A percentile compares a stretch with the other conserved stretches of the same genome.
Evolutionary conservation across 2,113 vertebrate species (phyloP).

Genomic region (Microcebus murinus): DNA sequence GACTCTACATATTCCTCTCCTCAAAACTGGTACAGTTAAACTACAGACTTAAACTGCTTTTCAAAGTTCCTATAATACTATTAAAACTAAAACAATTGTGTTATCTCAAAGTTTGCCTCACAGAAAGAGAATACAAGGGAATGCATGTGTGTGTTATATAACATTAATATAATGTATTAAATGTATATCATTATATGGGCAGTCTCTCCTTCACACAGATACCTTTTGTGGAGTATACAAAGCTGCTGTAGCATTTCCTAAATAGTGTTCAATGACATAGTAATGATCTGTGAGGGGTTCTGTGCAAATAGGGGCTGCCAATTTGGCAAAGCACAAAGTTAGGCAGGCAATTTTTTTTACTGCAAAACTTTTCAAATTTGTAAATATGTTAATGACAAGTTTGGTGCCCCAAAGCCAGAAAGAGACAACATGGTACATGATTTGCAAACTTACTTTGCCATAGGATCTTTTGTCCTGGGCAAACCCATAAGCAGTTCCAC

Average conservation of each 20-base stretch:
- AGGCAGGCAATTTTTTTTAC: not conserved
- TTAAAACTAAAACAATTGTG: conserved; percentile 47
- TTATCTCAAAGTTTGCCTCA: not conserved
- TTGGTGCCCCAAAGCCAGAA: not conserved
- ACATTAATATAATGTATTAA: not conserved
- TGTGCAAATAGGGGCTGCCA: not conserved
- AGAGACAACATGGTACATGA: not conserved
- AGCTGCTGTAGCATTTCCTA: not conserved
- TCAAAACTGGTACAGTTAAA: conserved; percentile 21
- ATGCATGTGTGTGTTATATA: not conserved
- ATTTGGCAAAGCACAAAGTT: not conserved
- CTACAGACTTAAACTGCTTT: not conserved
- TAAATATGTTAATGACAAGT: conserved; percentile 2
- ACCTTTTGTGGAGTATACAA: not conserved
- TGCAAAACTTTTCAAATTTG: not conserved
- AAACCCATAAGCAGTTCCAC: not conserved
- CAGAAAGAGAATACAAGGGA: not conserved
- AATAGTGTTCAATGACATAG: not conserved
- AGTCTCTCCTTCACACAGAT: not conserved
- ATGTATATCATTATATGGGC: not conserved
- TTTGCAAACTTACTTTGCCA: not conserved
- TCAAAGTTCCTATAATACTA: conserved; percentile 21
- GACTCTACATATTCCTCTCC: conserved; percentile 1
- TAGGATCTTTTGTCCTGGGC: not conserved
- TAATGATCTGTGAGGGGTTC: not conserved